Percentiles rank a stretch among this genome's conserved stretches.
Evolutionary conservation across 2,113 vertebrate species (phyloP).

Genomic region (Mesoclemmys tuberculata): DNA sequence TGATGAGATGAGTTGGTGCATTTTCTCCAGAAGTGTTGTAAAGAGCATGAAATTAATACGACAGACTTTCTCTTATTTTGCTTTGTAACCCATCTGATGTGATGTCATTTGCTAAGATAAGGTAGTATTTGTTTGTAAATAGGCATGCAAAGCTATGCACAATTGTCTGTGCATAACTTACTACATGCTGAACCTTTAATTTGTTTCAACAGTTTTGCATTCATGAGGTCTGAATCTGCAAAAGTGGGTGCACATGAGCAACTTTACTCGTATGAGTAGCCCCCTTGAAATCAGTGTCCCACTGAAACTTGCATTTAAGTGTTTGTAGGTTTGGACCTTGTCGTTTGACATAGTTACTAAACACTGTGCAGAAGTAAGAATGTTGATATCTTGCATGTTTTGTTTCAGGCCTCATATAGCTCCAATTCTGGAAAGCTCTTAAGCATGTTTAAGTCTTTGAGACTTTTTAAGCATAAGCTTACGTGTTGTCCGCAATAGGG

Average conservation of each 20-base stretch:
- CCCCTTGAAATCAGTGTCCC: background rate
- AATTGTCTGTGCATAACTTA: background rate
- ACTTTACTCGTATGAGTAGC: background rate
- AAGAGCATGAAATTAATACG: constrained; percentile 29
- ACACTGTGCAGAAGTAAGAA: background rate
- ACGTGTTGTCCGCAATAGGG: background rate
- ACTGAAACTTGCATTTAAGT: background rate
- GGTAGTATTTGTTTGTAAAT: constrained; percentile 43
- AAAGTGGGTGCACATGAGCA: background rate
- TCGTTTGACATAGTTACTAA: background rate
- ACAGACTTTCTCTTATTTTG: constrained; percentile 6
- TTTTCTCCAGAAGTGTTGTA: background rate
- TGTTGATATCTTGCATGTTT: background rate
- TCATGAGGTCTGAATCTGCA: background rate
- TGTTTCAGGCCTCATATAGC: background rate
- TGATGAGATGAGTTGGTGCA: constrained; percentile 13
- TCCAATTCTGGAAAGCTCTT: background rate
- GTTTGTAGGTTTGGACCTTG: background rate
- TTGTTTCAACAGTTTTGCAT: background rate
- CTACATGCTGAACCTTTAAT: background rate
- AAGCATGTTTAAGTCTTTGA: background rate
- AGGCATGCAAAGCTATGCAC: background rate
- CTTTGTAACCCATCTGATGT: constrained; percentile 21
- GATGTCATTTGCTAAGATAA: constrained; percentile 48
- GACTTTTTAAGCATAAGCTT: background rate